Evolutionary conservation across 2,888 invertebrate genomes (phyloP).

Genomic region (Odontomyia ornata): DNA sequence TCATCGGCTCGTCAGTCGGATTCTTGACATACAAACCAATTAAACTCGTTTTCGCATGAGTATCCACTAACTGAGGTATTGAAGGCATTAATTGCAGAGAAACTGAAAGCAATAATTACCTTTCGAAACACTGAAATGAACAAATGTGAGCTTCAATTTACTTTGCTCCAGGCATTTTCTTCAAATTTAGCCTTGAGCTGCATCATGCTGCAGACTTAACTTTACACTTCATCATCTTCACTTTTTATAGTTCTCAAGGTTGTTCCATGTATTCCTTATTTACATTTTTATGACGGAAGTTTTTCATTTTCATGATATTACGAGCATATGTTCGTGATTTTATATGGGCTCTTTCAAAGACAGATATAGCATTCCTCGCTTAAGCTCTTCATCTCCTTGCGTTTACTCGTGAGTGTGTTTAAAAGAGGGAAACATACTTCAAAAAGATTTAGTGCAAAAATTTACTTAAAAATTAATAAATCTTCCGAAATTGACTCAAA

Average conservation of each 20-base stretch:
- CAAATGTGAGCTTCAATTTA: background rate
- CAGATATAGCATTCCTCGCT: too few species aligned
- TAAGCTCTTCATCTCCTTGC: too few species aligned
- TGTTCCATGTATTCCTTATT: background rate
- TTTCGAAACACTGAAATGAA: too few species aligned
- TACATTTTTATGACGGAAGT: background rate
- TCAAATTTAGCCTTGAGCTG: background rate
- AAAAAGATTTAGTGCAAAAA: slow-evolving; percentile 17
- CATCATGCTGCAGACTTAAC: background rate
- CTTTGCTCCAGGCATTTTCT: background rate
- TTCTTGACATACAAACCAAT: background rate
- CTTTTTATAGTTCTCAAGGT: background rate
- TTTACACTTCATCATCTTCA: background rate
- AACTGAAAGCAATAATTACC: too few species aligned
- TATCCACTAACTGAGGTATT: too few species aligned
- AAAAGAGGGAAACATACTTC: background rate
- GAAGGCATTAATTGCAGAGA: too few species aligned
- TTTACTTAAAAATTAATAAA: slow-evolving; percentile 17
- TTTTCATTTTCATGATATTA: background rate
- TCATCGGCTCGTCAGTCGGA: background rate
- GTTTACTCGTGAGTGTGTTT: too few species aligned
- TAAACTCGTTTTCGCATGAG: too few species aligned
- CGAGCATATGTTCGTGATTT: background rate
- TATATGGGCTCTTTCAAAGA: too few species aligned
- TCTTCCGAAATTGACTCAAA: slow-evolving; percentile 10